Evolutionary conservation across 2,888 invertebrate species (phyloP).

Genomic region (Agriotes lineatus): DNA sequence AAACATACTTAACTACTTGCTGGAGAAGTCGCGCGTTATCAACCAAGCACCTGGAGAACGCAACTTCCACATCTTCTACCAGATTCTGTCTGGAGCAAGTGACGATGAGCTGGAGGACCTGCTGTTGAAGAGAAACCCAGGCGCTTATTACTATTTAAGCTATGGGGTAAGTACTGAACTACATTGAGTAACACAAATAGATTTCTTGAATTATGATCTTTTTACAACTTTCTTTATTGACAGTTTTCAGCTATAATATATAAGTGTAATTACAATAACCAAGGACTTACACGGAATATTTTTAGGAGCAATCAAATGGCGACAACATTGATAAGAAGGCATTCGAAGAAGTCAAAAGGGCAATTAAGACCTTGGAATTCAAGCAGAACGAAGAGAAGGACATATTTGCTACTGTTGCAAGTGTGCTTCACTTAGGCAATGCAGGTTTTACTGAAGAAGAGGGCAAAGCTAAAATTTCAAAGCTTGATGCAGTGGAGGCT

Average conservation of each 20-base stretch:
- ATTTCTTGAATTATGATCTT: no score
- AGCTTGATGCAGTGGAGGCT: conserved; percentile 74
- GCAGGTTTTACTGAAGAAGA: conserved; percentile 83
- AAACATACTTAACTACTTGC: conserved; percentile 88
- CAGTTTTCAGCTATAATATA: no score
- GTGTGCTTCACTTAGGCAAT: conserved; percentile 88
- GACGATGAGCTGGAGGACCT: conserved; percentile 75
- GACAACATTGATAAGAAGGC: conserved; percentile 71
- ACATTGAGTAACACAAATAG: neutral
- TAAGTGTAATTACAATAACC: no score
- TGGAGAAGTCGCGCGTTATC: conserved; percentile 92
- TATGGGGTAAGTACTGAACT: conserved; percentile 80
- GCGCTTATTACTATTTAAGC: conserved; percentile 82
- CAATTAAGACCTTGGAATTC: conserved; percentile 85
- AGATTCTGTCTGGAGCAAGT: conserved; percentile 82
- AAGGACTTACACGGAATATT: no score
- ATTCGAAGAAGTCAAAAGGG: conserved; percentile 78
- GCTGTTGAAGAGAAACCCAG: conserved; percentile 76
- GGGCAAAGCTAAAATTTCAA: conserved; percentile 76
- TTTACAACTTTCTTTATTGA: no score
- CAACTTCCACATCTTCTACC: conserved; percentile 95
- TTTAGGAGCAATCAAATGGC: conserved; percentile 66
- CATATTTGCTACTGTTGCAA: conserved; percentile 85
- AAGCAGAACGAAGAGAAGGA: conserved; percentile 77
- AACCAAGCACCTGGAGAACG: conserved; percentile 87